A percentile compares a stretch with the other conserved stretches of the same genome.
phyloP scores from a whole-genome alignment of 2,888 invertebrate genomes.

The Synanthedon myopaeformis region DNA sequence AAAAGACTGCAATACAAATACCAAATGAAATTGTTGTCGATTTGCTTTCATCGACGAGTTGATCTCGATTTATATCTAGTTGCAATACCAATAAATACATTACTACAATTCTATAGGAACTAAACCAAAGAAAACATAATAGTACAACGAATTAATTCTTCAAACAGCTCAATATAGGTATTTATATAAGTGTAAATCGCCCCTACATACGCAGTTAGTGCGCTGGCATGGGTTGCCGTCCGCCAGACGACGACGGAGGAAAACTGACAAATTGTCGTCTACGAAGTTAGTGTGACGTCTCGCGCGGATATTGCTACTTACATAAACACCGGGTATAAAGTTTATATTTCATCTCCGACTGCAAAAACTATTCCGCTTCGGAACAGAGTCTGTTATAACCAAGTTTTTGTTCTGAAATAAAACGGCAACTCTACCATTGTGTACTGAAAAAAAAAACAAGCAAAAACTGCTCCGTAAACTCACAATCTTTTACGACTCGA shows the following conservation, averaged over 20 bases:
- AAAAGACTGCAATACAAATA: too few species aligned
- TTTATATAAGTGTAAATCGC: too few species aligned
- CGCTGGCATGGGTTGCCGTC: neutral
- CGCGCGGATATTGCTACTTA: constrained; percentile 27
- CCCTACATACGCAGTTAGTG: neutral
- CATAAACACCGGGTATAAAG: constrained; percentile 23
- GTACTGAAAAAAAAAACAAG: neutral
- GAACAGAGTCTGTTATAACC: neutral
- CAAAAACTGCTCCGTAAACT: constrained; percentile 4
- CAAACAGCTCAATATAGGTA: too few species aligned
- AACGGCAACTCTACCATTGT: neutral
- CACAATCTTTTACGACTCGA: constrained; percentile 19
- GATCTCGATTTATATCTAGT: too few species aligned
- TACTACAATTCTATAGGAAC: too few species aligned
- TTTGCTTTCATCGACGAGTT: too few species aligned
- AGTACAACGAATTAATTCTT: too few species aligned
- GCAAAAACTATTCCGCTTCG: neutral
- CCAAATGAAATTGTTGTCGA: too few species aligned
- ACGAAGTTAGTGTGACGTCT: constrained; percentile 17
- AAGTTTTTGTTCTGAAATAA: neutral
- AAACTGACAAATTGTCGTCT: constrained; percentile 36
- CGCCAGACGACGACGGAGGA: constrained; percentile 4
- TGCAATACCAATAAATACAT: too few species aligned
- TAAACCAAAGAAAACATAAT: too few species aligned
- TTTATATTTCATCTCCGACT: constrained; percentile 30